Evolutionary conservation across 2,797 vertebrate species (phyloP).

Genomic region (Glyptemys insculpta): DNA sequence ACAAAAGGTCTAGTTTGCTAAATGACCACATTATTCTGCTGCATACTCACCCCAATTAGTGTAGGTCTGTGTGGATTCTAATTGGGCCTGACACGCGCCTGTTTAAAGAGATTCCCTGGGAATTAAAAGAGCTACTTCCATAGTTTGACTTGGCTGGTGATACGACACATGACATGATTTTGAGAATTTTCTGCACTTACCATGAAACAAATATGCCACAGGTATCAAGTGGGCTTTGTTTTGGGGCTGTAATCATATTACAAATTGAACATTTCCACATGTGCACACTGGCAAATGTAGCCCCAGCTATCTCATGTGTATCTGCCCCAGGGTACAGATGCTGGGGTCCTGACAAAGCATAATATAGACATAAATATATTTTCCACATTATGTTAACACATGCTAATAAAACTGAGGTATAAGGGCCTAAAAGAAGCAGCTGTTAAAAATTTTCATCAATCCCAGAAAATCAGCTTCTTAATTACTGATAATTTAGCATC

Average conservation of each 20-base stretch:
- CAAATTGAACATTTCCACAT: slow-evolving; percentile 87
- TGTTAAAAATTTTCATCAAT: slow-evolving; percentile 75
- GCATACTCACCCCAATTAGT: slow-evolving; percentile 81
- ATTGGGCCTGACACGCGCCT: slow-evolving; percentile 82
- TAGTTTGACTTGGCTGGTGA: slow-evolving; percentile 82
- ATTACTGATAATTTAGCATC: slow-evolving; percentile 77
- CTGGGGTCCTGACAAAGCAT: slow-evolving; percentile 63
- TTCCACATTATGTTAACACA: slow-evolving; percentile 72
- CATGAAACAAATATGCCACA: slow-evolving; percentile 81
- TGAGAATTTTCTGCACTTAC: slow-evolving; percentile 77
- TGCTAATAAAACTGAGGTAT: slow-evolving; percentile 64
- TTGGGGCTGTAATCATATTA: slow-evolving; percentile 82
- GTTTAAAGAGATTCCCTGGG: slow-evolving; percentile 83
- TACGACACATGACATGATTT: slow-evolving; percentile 80
- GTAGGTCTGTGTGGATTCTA: slow-evolving; percentile 71
- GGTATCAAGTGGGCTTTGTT: slow-evolving; percentile 84
- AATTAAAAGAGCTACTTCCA: slow-evolving; percentile 79
- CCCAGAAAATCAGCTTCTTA: slow-evolving; percentile 69
- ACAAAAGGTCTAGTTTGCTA: slow-evolving; percentile 74
- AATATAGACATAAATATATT: slow-evolving; percentile 63
- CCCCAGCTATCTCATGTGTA: slow-evolving; percentile 68
- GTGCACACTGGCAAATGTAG: slow-evolving; percentile 80
- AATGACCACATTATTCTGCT: slow-evolving; percentile 71
- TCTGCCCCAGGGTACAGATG: slow-evolving; percentile 73
- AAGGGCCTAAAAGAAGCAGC: slow-evolving; percentile 58